phyloP scores from a whole-genome alignment of 2,797 vertebrate species.

The Novumbra hubbsi region DNA sequence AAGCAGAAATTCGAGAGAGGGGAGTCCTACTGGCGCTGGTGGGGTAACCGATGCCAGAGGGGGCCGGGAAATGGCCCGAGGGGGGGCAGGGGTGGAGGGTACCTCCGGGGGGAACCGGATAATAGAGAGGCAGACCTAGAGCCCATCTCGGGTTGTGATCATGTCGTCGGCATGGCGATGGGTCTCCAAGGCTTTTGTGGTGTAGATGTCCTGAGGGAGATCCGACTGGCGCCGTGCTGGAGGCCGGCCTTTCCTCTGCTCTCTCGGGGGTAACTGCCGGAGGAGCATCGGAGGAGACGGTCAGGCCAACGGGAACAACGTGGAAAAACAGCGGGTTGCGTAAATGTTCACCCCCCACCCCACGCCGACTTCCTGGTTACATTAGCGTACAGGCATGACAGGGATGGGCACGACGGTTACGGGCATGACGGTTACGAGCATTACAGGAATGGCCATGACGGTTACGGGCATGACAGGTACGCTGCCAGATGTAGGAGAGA shows the following conservation, averaged over 20 bases:
- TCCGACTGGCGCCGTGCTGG: constrained; percentile 93
- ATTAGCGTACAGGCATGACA: too few relatives aligned
- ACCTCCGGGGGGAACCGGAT: neutral
- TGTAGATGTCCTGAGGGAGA: constrained; percentile 98
- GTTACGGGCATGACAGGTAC: too few relatives aligned
- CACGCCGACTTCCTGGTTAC: too few relatives aligned
- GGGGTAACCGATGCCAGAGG: constrained; percentile 14
- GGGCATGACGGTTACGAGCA: too few relatives aligned
- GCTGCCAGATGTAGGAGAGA: too few relatives aligned
- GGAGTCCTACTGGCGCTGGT: neutral
- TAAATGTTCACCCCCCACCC: too few relatives aligned
- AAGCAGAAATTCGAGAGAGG: constrained; percentile 64
- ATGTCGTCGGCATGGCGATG: constrained; percentile 92
- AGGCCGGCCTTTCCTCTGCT: constrained; percentile 89
- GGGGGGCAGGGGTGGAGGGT: constrained; percentile 18
- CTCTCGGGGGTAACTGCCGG: constrained; percentile 81
- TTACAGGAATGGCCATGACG: too few relatives aligned
- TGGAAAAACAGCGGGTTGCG: too few relatives aligned
- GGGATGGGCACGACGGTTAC: too few relatives aligned
- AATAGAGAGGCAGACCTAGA: constrained; percentile 74
- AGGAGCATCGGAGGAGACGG: neutral
- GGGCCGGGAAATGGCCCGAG: constrained; percentile 24
- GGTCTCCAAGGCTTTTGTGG: constrained; percentile 98
- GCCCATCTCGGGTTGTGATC: constrained; percentile 86
- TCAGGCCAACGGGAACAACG: neutral